These are phyloP conservation scores for Fukomys damarensis DNA, from an alignment of 2,113 vertebrate species.

Conservation along the genomic window DNA sequence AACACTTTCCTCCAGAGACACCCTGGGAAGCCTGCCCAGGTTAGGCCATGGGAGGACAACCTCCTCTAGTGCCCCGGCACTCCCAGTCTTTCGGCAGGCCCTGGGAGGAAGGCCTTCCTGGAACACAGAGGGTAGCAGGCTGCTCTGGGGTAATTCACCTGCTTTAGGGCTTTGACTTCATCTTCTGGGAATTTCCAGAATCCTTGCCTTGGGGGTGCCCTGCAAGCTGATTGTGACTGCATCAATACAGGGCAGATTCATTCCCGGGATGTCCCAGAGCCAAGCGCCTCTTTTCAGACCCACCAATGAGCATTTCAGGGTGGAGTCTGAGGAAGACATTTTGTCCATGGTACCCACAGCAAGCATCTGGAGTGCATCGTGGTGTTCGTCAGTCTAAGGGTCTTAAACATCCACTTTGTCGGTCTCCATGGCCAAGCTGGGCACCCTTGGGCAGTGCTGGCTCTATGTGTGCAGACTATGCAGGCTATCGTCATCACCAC, in stretches of 20 bases:
- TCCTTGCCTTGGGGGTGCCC: neutral
- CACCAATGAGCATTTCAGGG: neutral
- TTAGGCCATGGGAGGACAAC: neutral
- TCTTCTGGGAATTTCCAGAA: neutral
- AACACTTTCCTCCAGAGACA: neutral
- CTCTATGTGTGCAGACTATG: conserved; percentile 42
- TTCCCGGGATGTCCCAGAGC: neutral
- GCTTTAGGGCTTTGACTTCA: neutral
- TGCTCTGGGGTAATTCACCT: neutral
- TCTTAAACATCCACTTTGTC: neutral
- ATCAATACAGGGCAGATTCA: neutral
- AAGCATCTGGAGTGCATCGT: neutral
- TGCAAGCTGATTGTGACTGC: neutral
- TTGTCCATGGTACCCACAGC: neutral
- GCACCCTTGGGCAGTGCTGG: neutral
- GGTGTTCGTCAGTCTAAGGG: neutral
- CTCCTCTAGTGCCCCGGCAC: neutral
- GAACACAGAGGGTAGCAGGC: neutral
- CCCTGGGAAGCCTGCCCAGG: neutral
- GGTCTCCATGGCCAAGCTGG: neutral
- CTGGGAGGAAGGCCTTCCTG: neutral
- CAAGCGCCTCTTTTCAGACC: neutral
- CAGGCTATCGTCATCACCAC: neutral
- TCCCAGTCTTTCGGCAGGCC: neutral
- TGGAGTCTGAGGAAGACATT: neutral